Base-by-base conservation (phyloP, 2,888 invertebrate species). In the Agonopterix subpropinquella region DNA sequence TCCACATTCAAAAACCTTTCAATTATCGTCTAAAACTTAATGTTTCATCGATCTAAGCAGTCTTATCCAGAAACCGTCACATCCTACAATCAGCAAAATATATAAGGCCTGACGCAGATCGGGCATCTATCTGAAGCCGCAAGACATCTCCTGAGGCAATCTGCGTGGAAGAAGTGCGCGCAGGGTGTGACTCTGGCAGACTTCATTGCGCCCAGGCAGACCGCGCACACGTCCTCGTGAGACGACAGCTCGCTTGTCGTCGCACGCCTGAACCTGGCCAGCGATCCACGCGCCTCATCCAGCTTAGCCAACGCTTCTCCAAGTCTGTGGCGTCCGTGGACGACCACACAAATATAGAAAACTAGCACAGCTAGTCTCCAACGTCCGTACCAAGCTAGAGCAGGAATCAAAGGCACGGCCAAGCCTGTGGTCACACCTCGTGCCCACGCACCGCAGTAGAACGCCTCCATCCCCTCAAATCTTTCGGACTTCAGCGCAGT, bases 161-260 rank as follows among this genome's bases (percentile, higher is more conserved):
- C 92, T 0, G 93, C 93, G 68, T 95, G 95, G 77, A 95, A 95
- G 70, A 93, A 90, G 70, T 95, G 95, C 46, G 93, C 93, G 67
- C 95, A 95, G 0, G 94, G 94, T 0, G 95, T 95, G 8, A 94
- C 91, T 41, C 94, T 87, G 0, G 95, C 95, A 7, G 91, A 90
- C 47, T 83, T 83, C 94, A 95, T 94, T 1, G 82, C 70, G 54
- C 91, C 92, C 39, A 95, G 85, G 64, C 95, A 95, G 3, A 95
- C 93, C 0, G 94, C 93, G 70, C 95, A 95, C 0, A 95, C 93
- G 61, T 95, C 95, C 62, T 95, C 94, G 51, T 92, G 90, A 43
- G 90, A 90, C 9, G 89, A 84, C 41, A 95, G 88, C 65, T 95
- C 95, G 8, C 91, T 91, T 0, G 70, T 50, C 2, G 92, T 92